These are phyloP conservation scores for Vollenhovia emeryi DNA, from an alignment of 1,140 invertebrate species.

Conservation along the genomic window DNA sequence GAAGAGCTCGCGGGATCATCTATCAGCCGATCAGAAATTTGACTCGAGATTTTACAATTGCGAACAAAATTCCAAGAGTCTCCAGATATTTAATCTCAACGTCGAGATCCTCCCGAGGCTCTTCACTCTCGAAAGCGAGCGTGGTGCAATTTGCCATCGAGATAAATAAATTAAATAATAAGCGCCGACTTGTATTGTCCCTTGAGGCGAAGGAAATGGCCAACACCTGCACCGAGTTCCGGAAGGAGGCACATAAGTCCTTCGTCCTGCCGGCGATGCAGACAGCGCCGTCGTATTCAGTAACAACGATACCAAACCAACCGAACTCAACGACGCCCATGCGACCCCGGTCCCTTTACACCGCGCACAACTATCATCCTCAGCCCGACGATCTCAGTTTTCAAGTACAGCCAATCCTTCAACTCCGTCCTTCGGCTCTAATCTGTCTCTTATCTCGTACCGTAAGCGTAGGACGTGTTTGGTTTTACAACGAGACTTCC, in stretches of 20 bases:
- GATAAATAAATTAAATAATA: neutral
- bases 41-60: neutral
- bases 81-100: neutral
- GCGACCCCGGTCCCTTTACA: constrained; percentile 81
- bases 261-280: constrained; percentile 45
- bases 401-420: constrained; percentile 65
- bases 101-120: neutral
- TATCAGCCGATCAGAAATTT: neutral
- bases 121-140: neutral
- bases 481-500: too few species aligned
- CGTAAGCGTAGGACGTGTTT: neutral
- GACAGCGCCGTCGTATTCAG: constrained; percentile 60
- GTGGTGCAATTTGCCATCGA: neutral
- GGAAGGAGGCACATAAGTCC: constrained; percentile 78
- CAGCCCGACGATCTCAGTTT: constrained; percentile 75
- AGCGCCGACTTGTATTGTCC: neutral
- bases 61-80: neutral
- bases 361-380: constrained; percentile 79
- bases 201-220: constrained; percentile 72
- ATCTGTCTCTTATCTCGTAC: neutral
- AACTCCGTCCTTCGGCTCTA: neutral
- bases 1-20: neutral
- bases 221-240: constrained; percentile 70
- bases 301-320: constrained; percentile 71
- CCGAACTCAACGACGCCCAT: constrained; percentile 68